A percentile compares a stretch with the other conserved stretches of the same genome.
Conservation (phyloP, 2,113 vertebrate species). For the Pluvianellus socialis region DNA sequence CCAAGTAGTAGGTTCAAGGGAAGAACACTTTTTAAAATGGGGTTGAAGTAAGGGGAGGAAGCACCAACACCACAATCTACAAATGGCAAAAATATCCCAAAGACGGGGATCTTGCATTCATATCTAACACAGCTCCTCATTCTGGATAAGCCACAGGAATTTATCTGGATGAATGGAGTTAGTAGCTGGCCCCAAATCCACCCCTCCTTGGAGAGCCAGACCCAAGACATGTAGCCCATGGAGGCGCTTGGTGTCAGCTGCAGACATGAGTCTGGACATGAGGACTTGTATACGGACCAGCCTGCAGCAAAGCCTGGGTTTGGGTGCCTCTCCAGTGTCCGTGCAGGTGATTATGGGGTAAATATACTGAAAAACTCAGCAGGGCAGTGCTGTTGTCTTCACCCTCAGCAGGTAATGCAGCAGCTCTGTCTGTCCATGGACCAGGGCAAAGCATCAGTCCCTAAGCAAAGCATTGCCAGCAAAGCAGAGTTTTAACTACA, state of each 20-base stretch:
- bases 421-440: fast-evolving
- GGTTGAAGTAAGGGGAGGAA: not conserved
- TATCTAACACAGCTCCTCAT: not conserved
- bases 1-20: not conserved
- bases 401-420: not conserved
- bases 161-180: not conserved
- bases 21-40: not conserved
- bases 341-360: not conserved
- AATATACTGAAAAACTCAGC: not conserved
- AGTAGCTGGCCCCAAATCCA: not conserved
- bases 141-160: not conserved
- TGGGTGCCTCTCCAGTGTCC: not conserved
- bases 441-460: not conserved
- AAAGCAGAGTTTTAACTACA: not conserved
- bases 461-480: not conserved
- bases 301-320: not conserved
- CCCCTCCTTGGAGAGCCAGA: not conserved
- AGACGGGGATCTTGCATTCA: not conserved
- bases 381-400: not conserved
- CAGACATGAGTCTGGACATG: not conserved
- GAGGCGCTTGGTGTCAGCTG: not conserved
- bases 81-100: not conserved
- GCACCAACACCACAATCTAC: not conserved
- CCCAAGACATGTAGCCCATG: not conserved
- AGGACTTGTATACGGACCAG: not conserved